Evolutionary conservation across 2,797 vertebrate species (phyloP).

Genomic region (Bradypodion ventrale): DNA sequence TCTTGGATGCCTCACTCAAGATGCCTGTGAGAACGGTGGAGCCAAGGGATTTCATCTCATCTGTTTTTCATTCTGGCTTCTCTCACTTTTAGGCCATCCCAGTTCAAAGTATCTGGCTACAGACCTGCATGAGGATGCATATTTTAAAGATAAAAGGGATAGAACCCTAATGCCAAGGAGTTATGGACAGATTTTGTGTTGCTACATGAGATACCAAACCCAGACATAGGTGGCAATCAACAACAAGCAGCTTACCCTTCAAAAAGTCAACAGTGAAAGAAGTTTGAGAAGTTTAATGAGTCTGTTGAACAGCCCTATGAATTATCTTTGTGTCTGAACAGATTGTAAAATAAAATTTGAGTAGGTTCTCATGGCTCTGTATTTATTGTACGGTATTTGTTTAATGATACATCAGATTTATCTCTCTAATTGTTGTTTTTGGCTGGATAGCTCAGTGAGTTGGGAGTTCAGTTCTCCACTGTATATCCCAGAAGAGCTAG

Average conservation of each 20-base stretch:
- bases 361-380: neutral
- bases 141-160: neutral
- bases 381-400: neutral
- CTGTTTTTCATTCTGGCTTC: too few species aligned
- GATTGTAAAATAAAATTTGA: neutral
- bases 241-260: neutral
- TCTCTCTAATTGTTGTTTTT: neutral
- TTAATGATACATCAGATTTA: neutral
- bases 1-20: too few species aligned
- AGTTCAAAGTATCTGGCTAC: too few species aligned
- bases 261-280: neutral
- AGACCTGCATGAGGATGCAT: neutral
- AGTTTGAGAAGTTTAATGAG: neutral
- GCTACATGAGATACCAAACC: neutral
- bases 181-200: neutral
- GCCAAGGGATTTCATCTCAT: too few species aligned
- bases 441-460: too few species aligned
- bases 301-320: conserved; percentile 1
- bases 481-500: too few species aligned
- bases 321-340: neutral
- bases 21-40: too few species aligned
- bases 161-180: neutral
- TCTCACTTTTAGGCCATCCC: too few species aligned
- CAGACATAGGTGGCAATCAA: neutral
- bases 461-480: too few species aligned